A percentile compares a stretch with the other conserved stretches of the same genome.
phyloP scores from a whole-genome alignment of 92 coral and sea anemone species.

The Zoanthus sociatus region DNA sequence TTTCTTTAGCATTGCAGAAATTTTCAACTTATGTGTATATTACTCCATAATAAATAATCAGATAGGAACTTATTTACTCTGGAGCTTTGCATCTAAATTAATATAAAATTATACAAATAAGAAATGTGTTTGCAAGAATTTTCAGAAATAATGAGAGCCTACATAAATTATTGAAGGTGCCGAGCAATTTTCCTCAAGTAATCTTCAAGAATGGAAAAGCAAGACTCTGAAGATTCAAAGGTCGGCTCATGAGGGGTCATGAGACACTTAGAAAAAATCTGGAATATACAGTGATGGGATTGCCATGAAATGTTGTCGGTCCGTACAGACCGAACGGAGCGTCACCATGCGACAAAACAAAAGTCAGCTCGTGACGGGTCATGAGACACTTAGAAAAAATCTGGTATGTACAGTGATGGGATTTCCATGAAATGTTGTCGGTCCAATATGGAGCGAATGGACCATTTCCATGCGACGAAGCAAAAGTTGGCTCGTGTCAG shows the following conservation, averaged over 20 bases:
- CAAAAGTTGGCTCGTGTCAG: too few relatives aligned
- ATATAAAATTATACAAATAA: neutral
- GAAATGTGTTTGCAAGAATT: slow-evolving; percentile 2
- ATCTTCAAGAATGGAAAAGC: slow-evolving; percentile 2
- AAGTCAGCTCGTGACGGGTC: too few relatives aligned
- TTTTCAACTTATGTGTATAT: neutral
- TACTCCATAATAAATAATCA: neutral
- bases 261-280: neutral
- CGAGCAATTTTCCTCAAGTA: neutral
- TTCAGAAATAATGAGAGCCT: neutral
- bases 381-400: too few relatives aligned
- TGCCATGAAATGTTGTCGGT: neutral
- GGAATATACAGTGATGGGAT: neutral
- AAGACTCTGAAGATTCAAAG: neutral
- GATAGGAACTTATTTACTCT: neutral
- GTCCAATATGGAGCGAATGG: too few relatives aligned
- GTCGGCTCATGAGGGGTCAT: neutral
- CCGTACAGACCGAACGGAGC: neutral
- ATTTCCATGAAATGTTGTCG: too few relatives aligned
- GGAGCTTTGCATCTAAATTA: neutral
- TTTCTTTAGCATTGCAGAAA: neutral
- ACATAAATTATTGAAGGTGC: neutral
- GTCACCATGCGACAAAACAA: too few relatives aligned
- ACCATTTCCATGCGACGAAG: too few relatives aligned
- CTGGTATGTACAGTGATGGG: too few relatives aligned